Evolutionary conservation across 2,113 vertebrate genomes (phyloP), one percentile per base, ranked within the genome.

Genomic region (Cichladusa arquata): DNA sequence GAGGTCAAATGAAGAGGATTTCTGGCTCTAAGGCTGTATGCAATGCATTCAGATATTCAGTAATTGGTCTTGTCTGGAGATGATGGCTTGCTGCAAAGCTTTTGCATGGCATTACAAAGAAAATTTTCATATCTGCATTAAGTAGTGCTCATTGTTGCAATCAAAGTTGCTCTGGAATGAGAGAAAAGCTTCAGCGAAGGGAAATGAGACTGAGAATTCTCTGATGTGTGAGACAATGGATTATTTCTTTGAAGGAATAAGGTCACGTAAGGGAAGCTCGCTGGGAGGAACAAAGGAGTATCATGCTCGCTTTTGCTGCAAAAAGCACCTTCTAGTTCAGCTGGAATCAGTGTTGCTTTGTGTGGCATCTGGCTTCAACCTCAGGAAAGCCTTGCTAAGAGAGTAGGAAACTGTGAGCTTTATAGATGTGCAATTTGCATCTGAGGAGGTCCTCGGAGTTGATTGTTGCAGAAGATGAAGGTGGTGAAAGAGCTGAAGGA

Each of bases 211-310:
- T 65, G 87, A 84, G 53, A 65, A 54, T 70, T 95, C 80, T 95
- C 22, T 82, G 47, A 86, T 81, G 62, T 61, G 34, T 34, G 56
- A 84, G 64, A 88, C 84, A 88, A 83, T 57, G 15, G 67, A 70
- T 93, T 92, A 66, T 73, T 77, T 67, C 47, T 91, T 77, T 89
- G 81, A 88, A 88, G 86, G 50, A 89, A 47, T 62, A 88, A 72
- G 62, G 62, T 57, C 74, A 64, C 48, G 9, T 33, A 33, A 54
- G 58, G 54, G 45, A 83, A 51, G 34, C 4, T 34, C 0, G 2
- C 4, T 69, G 50, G 54, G 76, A 57, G 64, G 71, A 86, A 66
- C 82, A 76, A 80, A 93, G 62, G 47, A 70, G 3, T 25, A n/a
- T 74, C 60, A 9, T 14, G 11, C 28, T 65, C 7, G 2, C 44